Evolutionary conservation across 2,888 invertebrate species (phyloP), one percentile per base, ranked within the genome.

Genomic region (Cheiracanthium punctorium): DNA sequence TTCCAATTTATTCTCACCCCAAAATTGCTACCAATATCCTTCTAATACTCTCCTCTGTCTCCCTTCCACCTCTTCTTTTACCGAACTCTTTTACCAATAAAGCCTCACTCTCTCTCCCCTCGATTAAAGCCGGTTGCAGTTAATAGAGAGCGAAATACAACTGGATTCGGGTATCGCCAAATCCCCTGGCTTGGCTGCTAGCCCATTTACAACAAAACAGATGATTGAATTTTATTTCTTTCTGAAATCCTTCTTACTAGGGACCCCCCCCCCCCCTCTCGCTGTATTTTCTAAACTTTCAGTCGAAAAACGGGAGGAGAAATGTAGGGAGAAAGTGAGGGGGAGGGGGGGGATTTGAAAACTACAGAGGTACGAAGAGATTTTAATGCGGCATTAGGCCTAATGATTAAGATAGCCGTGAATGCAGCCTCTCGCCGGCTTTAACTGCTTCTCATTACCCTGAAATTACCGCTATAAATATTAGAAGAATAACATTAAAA

Each of bases 401-500:
- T 86, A 86, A 86, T 86, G 85, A 86, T 86, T 86, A 86, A 86
- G 85, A 86, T 86, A 86, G 85, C 85, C 80, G 80, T 86, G 85
- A 86, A 86, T 86, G 80, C 80, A 74, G 75, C 41, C 70, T 43
- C 85, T 80, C 80, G 85, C 74, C 29, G 58, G 80, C 52, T 80
- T 86, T 86, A 86, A 86, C 86, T 80, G 86, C 86, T 74, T 37
- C 86, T 86, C 86, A 86, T 86, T 86, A 86, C 86, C 52, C 75
- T 70, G 80, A 80, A 86, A 86, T 86, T 80, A 80, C 80, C 75
- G 80, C 80, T 86, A 86, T 86, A 86, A 86, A 86, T 86, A 86
- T 86, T 86, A 86, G 86, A 86, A 80, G 80, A 86, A 86, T 86
- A 86, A 86, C 86, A 80, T 86, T 86, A 86, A 86, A 86, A 86